These are phyloP conservation scores for Catharus fuscescens DNA, from an alignment of 2,113 vertebrate species.

Conservation along the genomic window DNA sequence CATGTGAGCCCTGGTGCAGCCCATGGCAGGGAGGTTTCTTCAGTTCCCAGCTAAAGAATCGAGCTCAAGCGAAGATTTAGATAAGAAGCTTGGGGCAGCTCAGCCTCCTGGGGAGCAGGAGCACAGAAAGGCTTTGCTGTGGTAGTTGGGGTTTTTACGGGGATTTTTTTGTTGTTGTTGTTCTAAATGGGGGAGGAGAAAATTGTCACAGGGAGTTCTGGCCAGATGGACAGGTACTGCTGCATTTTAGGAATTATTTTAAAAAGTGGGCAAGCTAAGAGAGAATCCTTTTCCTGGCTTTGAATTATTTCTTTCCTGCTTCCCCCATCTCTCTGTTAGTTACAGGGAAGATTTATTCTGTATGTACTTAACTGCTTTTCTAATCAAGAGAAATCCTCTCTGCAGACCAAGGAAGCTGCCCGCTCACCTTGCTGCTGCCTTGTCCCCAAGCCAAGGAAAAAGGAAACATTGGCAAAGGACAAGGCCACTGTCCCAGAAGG, in stretches of 20 bases:
- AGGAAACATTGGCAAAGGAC: not conserved
- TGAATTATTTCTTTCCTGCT: not conserved
- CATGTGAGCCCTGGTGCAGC: not conserved
- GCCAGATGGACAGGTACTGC: not conserved
- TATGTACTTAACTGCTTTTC: not conserved
- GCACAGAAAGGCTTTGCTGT: not conserved
- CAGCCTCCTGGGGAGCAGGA: not conserved
- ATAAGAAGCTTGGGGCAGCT: conserved; percentile 54
- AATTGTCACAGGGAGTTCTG: not conserved
- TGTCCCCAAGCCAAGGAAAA: not conserved
- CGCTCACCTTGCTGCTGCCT: not conserved
- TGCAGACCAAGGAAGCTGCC: not conserved
- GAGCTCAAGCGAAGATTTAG: conserved; percentile 42
- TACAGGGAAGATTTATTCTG: not conserved
- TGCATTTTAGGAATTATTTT: not conserved
- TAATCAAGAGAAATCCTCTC: not conserved
- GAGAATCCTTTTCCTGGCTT: not conserved
- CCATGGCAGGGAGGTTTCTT: not conserved
- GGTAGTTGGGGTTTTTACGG: not conserved
- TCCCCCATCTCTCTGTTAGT: not conserved
- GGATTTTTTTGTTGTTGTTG: fast-evolving
- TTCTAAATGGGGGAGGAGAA: not conserved
- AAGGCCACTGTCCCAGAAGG: not conserved
- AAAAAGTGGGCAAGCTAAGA: fast-evolving
- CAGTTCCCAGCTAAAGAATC: not conserved